These are phyloP conservation scores for Aegotheles bennettii DNA, from an alignment of 2,113 vertebrate species.

Conservation along the genomic window DNA sequence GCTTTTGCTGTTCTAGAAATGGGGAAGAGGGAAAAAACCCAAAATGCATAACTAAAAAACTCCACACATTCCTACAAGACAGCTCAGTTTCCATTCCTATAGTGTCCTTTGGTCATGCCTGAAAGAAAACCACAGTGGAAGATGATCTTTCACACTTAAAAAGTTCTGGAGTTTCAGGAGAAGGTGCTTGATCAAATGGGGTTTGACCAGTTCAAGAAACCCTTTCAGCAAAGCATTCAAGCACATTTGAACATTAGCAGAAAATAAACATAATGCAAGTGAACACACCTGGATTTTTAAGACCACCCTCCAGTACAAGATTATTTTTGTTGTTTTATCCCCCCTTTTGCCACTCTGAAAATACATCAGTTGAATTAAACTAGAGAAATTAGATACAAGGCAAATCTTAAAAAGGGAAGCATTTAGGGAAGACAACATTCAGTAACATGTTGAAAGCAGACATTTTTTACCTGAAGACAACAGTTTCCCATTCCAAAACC, in stretches of 20 bases:
- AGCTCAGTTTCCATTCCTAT: background rate
- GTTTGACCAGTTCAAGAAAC: background rate
- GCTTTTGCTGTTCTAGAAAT: background rate
- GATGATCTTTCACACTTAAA: background rate
- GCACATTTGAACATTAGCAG: background rate
- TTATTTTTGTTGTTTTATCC: background rate
- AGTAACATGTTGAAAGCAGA: background rate
- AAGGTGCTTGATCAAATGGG: background rate
- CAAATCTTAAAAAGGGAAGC: background rate
- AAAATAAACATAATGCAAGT: background rate
- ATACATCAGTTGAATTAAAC: background rate
- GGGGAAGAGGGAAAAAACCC: background rate
- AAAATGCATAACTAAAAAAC: background rate
- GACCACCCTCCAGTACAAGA: background rate
- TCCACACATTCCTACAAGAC: background rate
- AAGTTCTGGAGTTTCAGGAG: background rate
- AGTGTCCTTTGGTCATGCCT: background rate
- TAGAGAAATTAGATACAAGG: background rate
- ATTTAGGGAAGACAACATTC: background rate
- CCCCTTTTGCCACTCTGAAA: background rate
- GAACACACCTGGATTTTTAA: background rate
- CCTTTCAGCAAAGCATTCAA: background rate
- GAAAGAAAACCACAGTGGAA: background rate
- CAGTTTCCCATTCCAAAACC: constrained; percentile 99
- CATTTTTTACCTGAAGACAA: constrained; percentile 88